Base-by-base conservation (phyloP, 2,113 vertebrate genomes). In the Neodontobutis hainanensis region DNA sequence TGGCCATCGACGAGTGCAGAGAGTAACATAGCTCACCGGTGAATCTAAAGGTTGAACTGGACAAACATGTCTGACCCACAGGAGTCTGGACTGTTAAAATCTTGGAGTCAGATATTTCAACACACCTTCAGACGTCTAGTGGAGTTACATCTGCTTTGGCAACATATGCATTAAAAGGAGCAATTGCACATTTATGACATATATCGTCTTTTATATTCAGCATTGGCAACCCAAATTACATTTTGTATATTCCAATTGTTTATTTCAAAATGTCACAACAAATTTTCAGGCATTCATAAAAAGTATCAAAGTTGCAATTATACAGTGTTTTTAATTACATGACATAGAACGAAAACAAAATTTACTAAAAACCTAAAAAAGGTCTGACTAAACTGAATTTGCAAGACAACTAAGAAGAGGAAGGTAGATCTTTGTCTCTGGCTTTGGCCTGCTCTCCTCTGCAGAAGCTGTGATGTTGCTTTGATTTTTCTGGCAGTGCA, bases 401-500 rank as follows among this genome's bases (percentile, higher is more conserved):
- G 12, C 12, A 14, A 36, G 34, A 55, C 40, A 34, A 16, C 10
- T 10, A 49, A 16, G 43, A 63, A 70, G 53, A 51, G 32, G 50
- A 59, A 49, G 65, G 5, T 36, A 15, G 19, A 70, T 61, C 46
- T 75, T 56, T 71, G 55, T 58, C 49, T 45, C 38, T 40, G 15
- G 27, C 61, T 51, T 43, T 10, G 27, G 3, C 59, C 38, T 60
- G 11, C 69, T 63, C 65, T 78, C 55, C 19, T 49, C 36, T 15
- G 50, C 50, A 65, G 63, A 73, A 32, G 45, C 36, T 40, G 42
- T 34, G 15, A 71, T 16, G 45, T 16, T 57, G 65, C 73, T 77
- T 68, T 78, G 68, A 76, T 73, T 59, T 70, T 1, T 2, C 53
- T 68, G 36, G 14, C 40, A 72, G 68, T 66, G n/a, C 70, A 75